phyloP scores from a whole-genome alignment of 2,797 vertebrate genomes.

The Menidia menidia region DNA sequence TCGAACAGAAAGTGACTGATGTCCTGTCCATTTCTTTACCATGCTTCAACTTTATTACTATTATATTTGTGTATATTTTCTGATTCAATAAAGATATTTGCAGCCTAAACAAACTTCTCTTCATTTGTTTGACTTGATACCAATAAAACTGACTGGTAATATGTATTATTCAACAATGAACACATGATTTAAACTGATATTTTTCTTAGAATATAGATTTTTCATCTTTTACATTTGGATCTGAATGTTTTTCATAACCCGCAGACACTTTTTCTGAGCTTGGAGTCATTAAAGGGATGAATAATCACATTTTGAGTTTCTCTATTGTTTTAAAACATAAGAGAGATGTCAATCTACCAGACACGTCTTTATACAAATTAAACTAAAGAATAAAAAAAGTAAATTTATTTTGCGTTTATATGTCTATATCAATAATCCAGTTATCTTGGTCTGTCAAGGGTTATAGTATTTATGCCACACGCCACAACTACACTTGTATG shows the following conservation, averaged over 20 bases:
- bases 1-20: conserved; percentile 49
- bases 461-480: no score
- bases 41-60: conserved; percentile 79
- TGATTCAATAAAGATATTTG: conserved; percentile 81
- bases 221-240: background rate
- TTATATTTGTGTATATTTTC: conserved; percentile 84
- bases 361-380: no score
- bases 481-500: no score
- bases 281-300: background rate
- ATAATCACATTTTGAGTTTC: background rate
- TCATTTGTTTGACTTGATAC: conserved; percentile 10
- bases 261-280: background rate
- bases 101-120: conserved; percentile 42
- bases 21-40: conserved; percentile 79
- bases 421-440: no score
- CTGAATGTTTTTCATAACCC: background rate
- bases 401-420: no score
- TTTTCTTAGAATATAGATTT: background rate
- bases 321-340: background rate
- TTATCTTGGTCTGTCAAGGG: no score
- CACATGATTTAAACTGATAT: background rate
- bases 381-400: no score
- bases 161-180: background rate
- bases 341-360: background rate
- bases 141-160: background rate